Evolutionary conservation across 2,113 vertebrate species (phyloP).

Genomic region (Colinus virginianus): DNA sequence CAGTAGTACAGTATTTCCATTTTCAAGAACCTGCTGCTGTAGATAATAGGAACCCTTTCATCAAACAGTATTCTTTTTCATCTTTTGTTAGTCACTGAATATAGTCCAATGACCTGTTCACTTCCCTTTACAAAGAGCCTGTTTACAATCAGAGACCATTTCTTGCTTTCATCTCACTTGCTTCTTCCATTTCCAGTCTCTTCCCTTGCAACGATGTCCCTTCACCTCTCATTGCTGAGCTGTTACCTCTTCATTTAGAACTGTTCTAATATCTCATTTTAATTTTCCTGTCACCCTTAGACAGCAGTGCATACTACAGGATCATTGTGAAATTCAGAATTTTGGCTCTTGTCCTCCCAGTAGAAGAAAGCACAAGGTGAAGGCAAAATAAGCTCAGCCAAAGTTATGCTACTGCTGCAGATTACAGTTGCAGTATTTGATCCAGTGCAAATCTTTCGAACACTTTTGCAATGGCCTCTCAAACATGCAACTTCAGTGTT

Average conservation of each 20-base stretch:
- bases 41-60: constrained; percentile 39
- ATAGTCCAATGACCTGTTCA: constrained; percentile 8
- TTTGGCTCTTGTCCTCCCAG: neutral
- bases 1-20: constrained; percentile 4
- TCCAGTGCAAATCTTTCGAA: neutral
- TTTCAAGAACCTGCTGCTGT: constrained; percentile 23
- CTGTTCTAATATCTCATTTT: neutral
- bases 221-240: neutral
- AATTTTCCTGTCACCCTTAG: neutral
- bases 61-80: constrained; percentile 26
- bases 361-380: neutral
- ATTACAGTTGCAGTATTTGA: neutral
- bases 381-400: neutral
- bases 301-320: neutral
- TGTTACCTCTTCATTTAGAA: neutral
- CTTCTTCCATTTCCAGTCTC: neutral
- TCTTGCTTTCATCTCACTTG: constrained; percentile 38
- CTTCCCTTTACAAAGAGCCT: constrained; percentile 11
- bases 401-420: neutral
- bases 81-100: constrained; percentile 8
- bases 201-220: neutral
- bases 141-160: constrained; percentile 3
- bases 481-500: neutral
- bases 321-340: neutral
- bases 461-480: neutral